Evolutionary conservation across 2,113 vertebrate genomes (phyloP).

Genomic region (pig (Sus scrofa)): T2T-Sscrofa CM000826.6:73228501-73229000

Average conservation of each 20-base stretch:
- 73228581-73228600: background rate
- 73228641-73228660: background rate
- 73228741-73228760: background rate
- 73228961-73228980: too few relatives aligned
- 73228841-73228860: background rate
- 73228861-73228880: background rate
- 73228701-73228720: background rate
- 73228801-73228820: background rate
- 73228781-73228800: background rate
- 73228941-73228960: too few relatives aligned
- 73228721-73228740: background rate
- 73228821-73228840: background rate
- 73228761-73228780: background rate
- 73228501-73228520: background rate
- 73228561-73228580: background rate
- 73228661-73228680: background rate
- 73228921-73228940: too few relatives aligned
- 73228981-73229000: too few relatives aligned
- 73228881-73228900: background rate
- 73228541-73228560: background rate
- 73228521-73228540: background rate
- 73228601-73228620: background rate
- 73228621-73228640: too few relatives aligned
- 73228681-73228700: background rate
- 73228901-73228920: too few relatives aligned